Conservation (phyloP, 2,888 invertebrate genomes). For the Gymnoscelis rufifasciata region DNA sequence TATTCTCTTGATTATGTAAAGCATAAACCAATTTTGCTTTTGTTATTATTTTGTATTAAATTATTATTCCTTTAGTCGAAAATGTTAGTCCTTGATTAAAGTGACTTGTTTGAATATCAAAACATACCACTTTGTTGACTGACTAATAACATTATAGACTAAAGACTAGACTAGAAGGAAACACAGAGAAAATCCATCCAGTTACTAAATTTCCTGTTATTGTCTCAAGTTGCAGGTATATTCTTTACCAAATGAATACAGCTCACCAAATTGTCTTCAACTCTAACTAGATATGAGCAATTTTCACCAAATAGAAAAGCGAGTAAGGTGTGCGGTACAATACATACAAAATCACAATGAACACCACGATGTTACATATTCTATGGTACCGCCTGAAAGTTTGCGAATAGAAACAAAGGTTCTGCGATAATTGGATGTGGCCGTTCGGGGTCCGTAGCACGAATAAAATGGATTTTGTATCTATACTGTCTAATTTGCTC, state of each 20-base stretch:
- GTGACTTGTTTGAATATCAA: too few relatives aligned
- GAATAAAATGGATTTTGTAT: background rate
- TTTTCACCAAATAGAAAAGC: constrained; percentile 24
- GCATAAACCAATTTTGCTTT: too few relatives aligned
- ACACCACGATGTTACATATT: constrained; percentile 41
- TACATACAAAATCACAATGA: constrained; percentile 37
- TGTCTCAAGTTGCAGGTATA: too few relatives aligned
- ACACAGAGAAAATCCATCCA: too few relatives aligned
- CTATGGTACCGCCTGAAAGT: constrained; percentile 41
- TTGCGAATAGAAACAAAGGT: constrained; percentile 67
- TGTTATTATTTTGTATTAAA: too few relatives aligned
- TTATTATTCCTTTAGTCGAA: too few relatives aligned
- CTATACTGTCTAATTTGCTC: background rate
- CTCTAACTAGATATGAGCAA: constrained; percentile 16
- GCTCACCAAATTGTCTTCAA: constrained; percentile 4
- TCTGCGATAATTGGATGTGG: constrained; percentile 76
- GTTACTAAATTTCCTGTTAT: too few relatives aligned
- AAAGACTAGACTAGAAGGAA: too few relatives aligned
- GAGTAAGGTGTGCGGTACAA: constrained; percentile 31
- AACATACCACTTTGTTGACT: too few relatives aligned
- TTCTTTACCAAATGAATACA: background rate
- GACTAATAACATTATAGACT: too few relatives aligned
- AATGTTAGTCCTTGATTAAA: too few relatives aligned
- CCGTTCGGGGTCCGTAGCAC: constrained; percentile 40
- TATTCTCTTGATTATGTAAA: too few relatives aligned